Percentiles rank a stretch among this genome's conserved stretches.
Conservation (phyloP, 2,113 vertebrate genomes). For the Microcebus tavaratra region DNA sequence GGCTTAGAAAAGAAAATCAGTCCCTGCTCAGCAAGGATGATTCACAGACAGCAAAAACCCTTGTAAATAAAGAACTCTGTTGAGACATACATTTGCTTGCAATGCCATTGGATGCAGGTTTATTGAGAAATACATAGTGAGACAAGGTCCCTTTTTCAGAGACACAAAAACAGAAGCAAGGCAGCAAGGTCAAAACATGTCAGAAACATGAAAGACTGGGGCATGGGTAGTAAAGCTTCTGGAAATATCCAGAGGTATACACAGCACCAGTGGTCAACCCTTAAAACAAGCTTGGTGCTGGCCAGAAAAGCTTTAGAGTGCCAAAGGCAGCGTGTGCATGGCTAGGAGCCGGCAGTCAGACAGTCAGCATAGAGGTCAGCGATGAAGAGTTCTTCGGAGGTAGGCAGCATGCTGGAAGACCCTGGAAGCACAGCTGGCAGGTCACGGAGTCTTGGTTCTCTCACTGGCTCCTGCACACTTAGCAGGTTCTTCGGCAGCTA, state of each 20-base stretch:
- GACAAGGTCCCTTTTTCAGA: background rate
- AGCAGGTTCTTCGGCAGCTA: conserved; percentile 68
- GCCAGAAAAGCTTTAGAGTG: background rate
- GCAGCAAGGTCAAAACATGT: background rate
- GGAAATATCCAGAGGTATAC: background rate
- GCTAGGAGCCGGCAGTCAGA: conserved; percentile 25
- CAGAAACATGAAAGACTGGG: background rate
- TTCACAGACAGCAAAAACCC: background rate
- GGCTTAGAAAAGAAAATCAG: background rate
- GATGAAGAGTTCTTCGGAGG: background rate
- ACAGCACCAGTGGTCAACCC: background rate
- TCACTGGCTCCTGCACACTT: background rate
- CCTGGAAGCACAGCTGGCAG: conserved; percentile 47
- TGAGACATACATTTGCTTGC: conserved; percentile 53
- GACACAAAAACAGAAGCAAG: conserved; percentile 42
- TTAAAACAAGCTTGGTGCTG: background rate
- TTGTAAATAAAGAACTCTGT: conserved; percentile 37
- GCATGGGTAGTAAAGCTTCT: background rate
- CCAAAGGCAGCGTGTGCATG: background rate
- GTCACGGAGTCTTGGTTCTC: background rate
- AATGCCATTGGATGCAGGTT: conserved; percentile 64
- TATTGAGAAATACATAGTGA: conserved; percentile 68
- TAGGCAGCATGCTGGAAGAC: conserved; percentile 7
- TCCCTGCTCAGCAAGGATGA: background rate
- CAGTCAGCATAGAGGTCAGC: conserved; percentile 3